These are phyloP conservation scores for Charanyca ferruginea DNA, from an alignment of 2,888 invertebrate genomes.

Conservation along the genomic window DNA sequence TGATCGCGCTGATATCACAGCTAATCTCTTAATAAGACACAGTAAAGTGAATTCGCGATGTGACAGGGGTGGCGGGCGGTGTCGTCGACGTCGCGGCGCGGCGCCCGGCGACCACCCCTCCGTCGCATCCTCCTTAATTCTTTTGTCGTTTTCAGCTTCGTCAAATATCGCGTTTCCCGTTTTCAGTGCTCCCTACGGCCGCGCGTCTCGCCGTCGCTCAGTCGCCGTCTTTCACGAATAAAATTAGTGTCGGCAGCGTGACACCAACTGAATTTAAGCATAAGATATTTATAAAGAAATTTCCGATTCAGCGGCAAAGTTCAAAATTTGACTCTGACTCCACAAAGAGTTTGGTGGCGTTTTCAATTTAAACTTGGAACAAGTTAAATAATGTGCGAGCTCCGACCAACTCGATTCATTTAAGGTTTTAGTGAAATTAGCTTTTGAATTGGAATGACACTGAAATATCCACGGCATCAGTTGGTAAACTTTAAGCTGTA, in stretches of 20 bases:
- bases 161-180: conserved; percentile 89
- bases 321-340: conserved; percentile 90
- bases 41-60: conserved; percentile 85
- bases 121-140: conserved; percentile 81
- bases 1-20: conserved; percentile 76
- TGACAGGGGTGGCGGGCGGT: conserved; percentile 62
- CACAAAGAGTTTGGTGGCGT: conserved; percentile 89
- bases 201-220: conserved; percentile 72
- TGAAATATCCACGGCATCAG: conserved; percentile 82
- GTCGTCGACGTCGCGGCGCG: conserved; percentile 72
- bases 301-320: conserved; percentile 91
- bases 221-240: conserved; percentile 88
- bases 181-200: conserved; percentile 79
- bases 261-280: conserved; percentile 91
- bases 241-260: conserved; percentile 91
- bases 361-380: conserved; percentile 91
- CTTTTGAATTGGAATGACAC: conserved; percentile 89
- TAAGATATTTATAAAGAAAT: conserved; percentile 91
- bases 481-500: conserved; percentile 73
- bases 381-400: conserved; percentile 91
- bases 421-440: conserved; percentile 90
- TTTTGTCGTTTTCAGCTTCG: conserved; percentile 90
- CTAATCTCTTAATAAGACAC: conserved; percentile 83
- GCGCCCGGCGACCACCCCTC: conserved; percentile 29
- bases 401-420: conserved; percentile 89